phyloP scores from a whole-genome alignment of 2,888 invertebrate genomes.

The Furcula furcula region DNA sequence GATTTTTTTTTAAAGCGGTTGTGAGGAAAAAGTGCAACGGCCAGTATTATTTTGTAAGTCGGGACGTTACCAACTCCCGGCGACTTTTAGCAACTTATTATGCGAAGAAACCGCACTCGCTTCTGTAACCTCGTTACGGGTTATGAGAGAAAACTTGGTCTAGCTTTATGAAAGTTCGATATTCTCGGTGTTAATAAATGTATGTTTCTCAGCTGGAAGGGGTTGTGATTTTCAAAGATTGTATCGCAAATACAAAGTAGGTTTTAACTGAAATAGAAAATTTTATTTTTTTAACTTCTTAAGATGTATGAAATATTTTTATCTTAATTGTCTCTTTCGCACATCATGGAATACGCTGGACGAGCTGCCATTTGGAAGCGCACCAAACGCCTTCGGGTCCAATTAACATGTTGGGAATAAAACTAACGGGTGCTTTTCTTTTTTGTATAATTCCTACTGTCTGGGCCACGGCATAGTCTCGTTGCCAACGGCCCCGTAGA shows the following conservation, averaged over 20 bases:
- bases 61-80: conserved; percentile 18
- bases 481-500: conserved; percentile 25
- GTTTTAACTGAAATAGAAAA: too few species aligned
- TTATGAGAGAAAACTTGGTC: conserved; percentile 18
- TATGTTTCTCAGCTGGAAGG: too few species aligned
- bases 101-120: conserved; percentile 29
- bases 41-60: conserved; percentile 32
- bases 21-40: conserved; percentile 31
- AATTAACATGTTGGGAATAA: conserved; percentile 72
- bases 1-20: conserved; percentile 18
- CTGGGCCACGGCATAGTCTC: conserved; percentile 17
- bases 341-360: conserved; percentile 35
- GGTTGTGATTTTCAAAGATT: too few species aligned
- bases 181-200: background rate
- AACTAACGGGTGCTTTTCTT: conserved; percentile 41
- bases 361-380: conserved; percentile 57
- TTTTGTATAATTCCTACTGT: conserved; percentile 22
- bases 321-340: conserved; percentile 13
- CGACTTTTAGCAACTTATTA: conserved; percentile 37
- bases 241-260: too few species aligned
- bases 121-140: conserved; percentile 25
- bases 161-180: conserved; percentile 2
- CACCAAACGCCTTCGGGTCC: conserved; percentile 64
- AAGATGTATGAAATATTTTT: too few species aligned
- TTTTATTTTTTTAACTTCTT: too few species aligned